phyloP scores from a whole-genome alignment of 2,113 vertebrate species.

The Poeciliopsis occidentalis region DNA sequence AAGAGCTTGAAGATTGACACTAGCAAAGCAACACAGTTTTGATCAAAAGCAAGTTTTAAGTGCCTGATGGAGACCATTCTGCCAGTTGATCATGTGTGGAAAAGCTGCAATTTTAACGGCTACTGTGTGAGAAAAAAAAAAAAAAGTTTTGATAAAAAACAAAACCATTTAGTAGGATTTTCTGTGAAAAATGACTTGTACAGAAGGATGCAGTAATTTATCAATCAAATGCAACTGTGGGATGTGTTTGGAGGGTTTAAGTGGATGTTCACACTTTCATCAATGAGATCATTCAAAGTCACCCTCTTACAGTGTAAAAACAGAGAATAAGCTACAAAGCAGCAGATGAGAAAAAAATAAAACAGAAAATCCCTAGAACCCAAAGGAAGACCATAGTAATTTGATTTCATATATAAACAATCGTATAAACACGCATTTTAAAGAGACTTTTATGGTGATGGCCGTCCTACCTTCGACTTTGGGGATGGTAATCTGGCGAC shows the following conservation, averaged over 20 bases:
- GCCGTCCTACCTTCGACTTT: constrained; percentile 78
- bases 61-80: constrained; percentile 14
- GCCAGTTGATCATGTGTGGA: constrained; percentile 25
- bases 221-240: constrained; percentile 18
- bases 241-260: background rate
- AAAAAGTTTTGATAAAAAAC: constrained; percentile 22
- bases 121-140: constrained; percentile 17
- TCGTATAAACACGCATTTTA: background rate
- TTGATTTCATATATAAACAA: no score
- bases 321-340: background rate
- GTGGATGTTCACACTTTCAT: constrained; percentile 5
- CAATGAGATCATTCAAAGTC: background rate
- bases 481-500: constrained; percentile 92
- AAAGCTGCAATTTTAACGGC: constrained; percentile 20
- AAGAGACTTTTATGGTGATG: background rate
- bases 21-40: background rate
- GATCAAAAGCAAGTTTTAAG: constrained; percentile 22
- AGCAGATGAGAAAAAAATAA: background rate
- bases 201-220: constrained; percentile 12
- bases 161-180: constrained; percentile 10
- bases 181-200: constrained; percentile 6
- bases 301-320: background rate
- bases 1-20: background rate
- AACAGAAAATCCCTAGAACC: background rate
- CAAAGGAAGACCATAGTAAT: background rate